Percentiles rank a stretch among this genome's conserved stretches.
Evolutionary conservation across 2,797 vertebrate genomes (phyloP).

Genomic region (Prionace glauca): DNA sequence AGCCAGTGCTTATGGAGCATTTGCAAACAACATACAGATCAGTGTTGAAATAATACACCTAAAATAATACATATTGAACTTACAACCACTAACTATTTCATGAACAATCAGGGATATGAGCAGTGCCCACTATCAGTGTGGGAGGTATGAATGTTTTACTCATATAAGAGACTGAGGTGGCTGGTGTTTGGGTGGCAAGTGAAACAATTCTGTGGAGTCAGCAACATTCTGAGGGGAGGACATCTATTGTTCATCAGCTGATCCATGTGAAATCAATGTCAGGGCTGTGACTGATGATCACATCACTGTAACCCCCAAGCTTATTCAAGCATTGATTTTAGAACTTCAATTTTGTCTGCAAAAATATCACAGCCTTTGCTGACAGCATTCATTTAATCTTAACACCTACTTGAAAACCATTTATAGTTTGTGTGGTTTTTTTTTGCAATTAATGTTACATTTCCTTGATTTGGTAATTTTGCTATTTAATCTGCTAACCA

Average conservation of each 20-base stretch:
- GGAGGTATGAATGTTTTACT: not conserved
- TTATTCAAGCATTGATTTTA: not conserved
- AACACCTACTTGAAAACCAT: not conserved
- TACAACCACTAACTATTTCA: not conserved
- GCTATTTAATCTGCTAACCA: not conserved
- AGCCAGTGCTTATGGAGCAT: not conserved
- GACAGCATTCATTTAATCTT: not conserved
- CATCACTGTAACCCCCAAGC: not conserved
- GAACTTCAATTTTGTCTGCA: not conserved
- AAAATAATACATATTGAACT: not conserved
- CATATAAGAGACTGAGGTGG: not conserved
- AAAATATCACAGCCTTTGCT: not conserved
- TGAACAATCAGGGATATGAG: not conserved
- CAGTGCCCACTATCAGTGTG: not conserved
- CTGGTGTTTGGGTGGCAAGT: not conserved
- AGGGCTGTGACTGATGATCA: slow-evolving; percentile 9
- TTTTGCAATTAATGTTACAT: not conserved
- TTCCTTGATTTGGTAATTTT: not conserved
- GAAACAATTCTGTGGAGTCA: not conserved
- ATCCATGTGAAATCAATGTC: not conserved
- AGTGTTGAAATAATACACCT: not conserved
- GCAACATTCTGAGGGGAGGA: not conserved
- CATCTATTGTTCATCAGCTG: not conserved
- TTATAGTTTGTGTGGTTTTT: not conserved
- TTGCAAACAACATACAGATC: not conserved